Evolutionary conservation across 1,140 invertebrate species (phyloP).

Genomic region (Diploscapter pachys): DNA sequence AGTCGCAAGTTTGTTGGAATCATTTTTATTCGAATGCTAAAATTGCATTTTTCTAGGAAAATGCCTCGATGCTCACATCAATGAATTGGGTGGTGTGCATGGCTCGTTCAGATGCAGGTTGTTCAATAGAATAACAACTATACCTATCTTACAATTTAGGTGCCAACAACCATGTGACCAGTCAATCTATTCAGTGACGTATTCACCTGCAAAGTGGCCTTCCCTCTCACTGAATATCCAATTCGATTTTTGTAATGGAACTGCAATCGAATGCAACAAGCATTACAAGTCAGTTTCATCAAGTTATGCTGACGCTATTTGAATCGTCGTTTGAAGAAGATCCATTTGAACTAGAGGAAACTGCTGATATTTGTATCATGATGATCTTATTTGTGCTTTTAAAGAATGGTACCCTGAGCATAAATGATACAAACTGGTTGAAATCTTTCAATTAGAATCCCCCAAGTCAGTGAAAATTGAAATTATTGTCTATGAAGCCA

Average conservation of each 20-base stretch:
- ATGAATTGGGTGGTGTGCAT: conserved; percentile 46
- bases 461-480: background rate
- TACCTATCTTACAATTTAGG: conserved; percentile 28
- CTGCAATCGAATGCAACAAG: conserved; percentile 47
- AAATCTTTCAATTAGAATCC: background rate
- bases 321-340: too few relatives aligned
- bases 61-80: conserved; percentile 45
- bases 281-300: conserved; percentile 47
- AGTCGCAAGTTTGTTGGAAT: conserved; percentile 31
- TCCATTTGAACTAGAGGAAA: too few relatives aligned
- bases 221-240: conserved; percentile 50
- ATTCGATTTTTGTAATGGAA: conserved; percentile 46
- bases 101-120: conserved; percentile 36
- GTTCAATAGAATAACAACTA: background rate
- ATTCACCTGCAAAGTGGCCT: conserved; percentile 54
- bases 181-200: conserved; percentile 52
- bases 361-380: too few relatives aligned
- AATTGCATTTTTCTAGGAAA: conserved; percentile 41
- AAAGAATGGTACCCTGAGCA: too few relatives aligned
- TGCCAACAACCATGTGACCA: conserved; percentile 53
- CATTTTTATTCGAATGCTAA: background rate
- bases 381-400: too few relatives aligned
- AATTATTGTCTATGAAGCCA: background rate
- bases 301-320: too few relatives aligned
- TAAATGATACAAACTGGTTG: background rate